A percentile compares a stretch with the other conserved stretches of the same genome.
phyloP scores from a whole-genome alignment of 2,888 invertebrate genomes.

The Lysandra bellargus region DNA sequence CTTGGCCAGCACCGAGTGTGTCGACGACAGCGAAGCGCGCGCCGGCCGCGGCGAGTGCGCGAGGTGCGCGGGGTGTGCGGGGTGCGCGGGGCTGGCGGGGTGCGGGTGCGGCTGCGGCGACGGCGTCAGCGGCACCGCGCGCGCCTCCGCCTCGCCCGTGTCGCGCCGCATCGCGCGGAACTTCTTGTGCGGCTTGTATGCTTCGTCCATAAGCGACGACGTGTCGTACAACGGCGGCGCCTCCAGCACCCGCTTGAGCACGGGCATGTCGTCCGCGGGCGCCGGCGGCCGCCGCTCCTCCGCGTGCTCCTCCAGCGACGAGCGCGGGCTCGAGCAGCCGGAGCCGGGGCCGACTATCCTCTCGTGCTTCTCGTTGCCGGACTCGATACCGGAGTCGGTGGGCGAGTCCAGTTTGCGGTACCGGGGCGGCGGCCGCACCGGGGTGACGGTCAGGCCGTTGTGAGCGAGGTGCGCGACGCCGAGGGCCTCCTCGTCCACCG shows the following conservation, averaged over 20 bases:
- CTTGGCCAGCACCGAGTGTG: conserved; percentile 93
- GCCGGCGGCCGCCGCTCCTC: conserved; percentile 81
- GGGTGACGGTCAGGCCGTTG: conserved; percentile 87
- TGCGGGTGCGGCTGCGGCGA: conserved; percentile 77
- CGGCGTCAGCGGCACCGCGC: conserved; percentile 67
- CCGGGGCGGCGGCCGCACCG: conserved; percentile 83
- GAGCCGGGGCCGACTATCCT: conserved; percentile 84
- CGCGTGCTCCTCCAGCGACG: conserved; percentile 89
- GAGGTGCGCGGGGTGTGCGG: conserved; percentile 65
- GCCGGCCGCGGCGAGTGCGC: conserved; percentile 79
- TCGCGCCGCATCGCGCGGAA: conserved; percentile 93
- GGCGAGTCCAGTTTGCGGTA: conserved; percentile 94
- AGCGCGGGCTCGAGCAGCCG: conserved; percentile 92
- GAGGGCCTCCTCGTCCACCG: conserved; percentile 88
- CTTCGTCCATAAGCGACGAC: conserved; percentile 95
- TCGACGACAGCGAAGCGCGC: conserved; percentile 86
- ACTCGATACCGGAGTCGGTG: conserved; percentile 96
- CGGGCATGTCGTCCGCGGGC: conserved; percentile 94
- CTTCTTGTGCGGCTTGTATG: conserved; percentile 97
- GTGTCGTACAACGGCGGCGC: conserved; percentile 95
- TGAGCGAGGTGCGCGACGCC: conserved; percentile 86
- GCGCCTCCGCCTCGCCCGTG: conserved; percentile 86
- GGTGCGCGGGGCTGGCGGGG: conserved; percentile 62
- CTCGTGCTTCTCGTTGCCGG: conserved; percentile 93
- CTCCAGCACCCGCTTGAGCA: conserved; percentile 93